phyloP scores from a whole-genome alignment of 2,888 invertebrate species.

The Xanthia togata region DNA sequence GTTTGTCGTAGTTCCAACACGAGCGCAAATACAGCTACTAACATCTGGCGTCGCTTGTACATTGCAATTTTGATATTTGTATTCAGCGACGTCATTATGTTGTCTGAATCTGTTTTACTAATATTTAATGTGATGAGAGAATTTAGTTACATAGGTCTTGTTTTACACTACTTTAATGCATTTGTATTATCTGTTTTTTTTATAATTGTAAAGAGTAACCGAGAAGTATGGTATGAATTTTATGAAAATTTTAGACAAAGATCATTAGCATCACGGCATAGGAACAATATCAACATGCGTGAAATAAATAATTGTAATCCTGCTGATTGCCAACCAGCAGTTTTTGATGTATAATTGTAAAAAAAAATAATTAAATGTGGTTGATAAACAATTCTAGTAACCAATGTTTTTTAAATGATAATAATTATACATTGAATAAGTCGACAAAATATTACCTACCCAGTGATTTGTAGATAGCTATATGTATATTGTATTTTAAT shows the following conservation, averaged over 20 bases:
- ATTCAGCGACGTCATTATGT: background rate
- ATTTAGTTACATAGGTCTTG: too few relatives aligned
- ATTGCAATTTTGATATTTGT: constrained; percentile 10
- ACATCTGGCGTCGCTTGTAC: constrained; percentile 9
- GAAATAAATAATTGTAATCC: background rate
- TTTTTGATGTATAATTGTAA: background rate
- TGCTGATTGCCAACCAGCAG: background rate
- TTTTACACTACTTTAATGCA: background rate
- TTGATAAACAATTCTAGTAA: background rate
- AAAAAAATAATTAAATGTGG: background rate
- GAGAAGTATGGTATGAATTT: constrained; percentile 2
- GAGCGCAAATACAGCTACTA: background rate
- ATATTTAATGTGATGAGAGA: background rate
- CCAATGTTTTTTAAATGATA: background rate
- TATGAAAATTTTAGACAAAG: background rate
- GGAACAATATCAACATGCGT: background rate
- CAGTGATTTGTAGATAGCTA: background rate
- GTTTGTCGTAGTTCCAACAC: background rate
- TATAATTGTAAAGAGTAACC: background rate
- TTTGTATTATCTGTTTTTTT: background rate
- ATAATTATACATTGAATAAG: background rate
- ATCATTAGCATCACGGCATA: too few relatives aligned
- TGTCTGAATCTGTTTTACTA: background rate
- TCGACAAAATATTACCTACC: background rate
- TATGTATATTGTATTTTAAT: too few relatives aligned